phyloP scores from a whole-genome alignment of 2,113 vertebrate species.

The Pongo pygmaeus region DNA sequence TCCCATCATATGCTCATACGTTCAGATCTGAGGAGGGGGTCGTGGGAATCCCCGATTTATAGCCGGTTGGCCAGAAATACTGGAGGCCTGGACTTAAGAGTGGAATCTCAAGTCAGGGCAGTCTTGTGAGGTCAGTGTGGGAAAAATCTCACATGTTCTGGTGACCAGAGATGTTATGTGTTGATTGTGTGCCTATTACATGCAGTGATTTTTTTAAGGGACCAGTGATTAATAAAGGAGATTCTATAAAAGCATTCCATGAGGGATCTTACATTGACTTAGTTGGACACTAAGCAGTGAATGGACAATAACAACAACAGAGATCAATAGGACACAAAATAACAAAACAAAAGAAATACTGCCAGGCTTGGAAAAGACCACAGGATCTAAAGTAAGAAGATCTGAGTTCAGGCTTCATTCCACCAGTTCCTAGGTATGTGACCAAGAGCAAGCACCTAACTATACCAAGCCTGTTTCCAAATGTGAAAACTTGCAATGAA shows the following conservation, averaged over 20 bases:
- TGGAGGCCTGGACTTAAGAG: neutral
- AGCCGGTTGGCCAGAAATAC: neutral
- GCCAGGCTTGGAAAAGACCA: neutral
- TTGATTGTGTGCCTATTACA: neutral
- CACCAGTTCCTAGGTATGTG: neutral
- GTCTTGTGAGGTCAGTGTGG: neutral
- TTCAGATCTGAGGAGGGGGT: too few species aligned
- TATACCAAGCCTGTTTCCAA: neutral
- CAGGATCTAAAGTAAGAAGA: neutral
- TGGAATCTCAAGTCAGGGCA: neutral
- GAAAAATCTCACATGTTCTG: neutral
- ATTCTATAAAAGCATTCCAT: too few species aligned
- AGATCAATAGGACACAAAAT: neutral
- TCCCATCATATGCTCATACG: neutral
- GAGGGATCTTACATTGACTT: neutral
- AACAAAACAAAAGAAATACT: neutral
- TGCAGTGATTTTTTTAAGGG: neutral
- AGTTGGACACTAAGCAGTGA: neutral
- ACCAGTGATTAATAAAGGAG: neutral
- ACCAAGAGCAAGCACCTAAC: neutral
- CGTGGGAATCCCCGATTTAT: neutral
- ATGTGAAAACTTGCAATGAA: neutral
- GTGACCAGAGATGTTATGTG: neutral
- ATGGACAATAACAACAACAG: neutral
- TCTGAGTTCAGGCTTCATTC: fast-evolving